Base-by-base conservation (phyloP, 2,888 invertebrate species). In the Lasioglossum morio region DNA sequence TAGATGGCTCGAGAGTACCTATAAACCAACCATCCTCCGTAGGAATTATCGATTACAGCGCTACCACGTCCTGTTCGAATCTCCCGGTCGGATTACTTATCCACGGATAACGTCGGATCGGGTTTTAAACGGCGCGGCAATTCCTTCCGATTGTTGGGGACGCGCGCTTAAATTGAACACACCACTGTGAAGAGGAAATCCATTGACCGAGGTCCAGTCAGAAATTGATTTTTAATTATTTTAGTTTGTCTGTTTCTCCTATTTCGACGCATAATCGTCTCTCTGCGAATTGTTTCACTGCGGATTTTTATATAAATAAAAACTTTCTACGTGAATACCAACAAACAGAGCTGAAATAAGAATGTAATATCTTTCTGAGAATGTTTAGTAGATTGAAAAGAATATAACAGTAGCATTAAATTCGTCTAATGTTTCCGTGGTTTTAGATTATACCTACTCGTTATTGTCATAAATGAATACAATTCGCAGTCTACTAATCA, bases 41-140 rank as follows among this genome's bases (percentile, higher is more conserved):
- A 87, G 89, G 89, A 92, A 93, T 92, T 92, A 93, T 93, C 92
- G 93, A 93, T 93, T 92, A 90, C 91, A 91, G 85, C 72, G 80
- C 88, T 83, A 89, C 86, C 73, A 43, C 86, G 86, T 86, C 91
- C 87, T 84, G 85, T 89, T 89, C 91, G 90, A 88, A 91, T 91
- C 91, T 89, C 88, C 88, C 73, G 80, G 81, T 69, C 10, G 91
- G 92, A 92, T 92, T 92, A 92, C 91, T 91, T 88, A 90, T 89
- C 91, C 88, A 69, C 74, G 88, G 91, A 90, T 90, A 89, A 87
- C 87, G 89, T 88, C 81, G 87, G 70, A 82, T 53, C 77, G 82
- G 83, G 77, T 90, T 90, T 90, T 88, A 87, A 90, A 74, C 89
- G 84, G 74, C 57, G 79, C 78, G 79, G 80, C 78, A 87, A 91